Evolutionary conservation across 2,797 vertebrate genomes (phyloP), one percentile per base, ranked within the genome.

Genomic region (Fundulus diaphanus): DNA sequence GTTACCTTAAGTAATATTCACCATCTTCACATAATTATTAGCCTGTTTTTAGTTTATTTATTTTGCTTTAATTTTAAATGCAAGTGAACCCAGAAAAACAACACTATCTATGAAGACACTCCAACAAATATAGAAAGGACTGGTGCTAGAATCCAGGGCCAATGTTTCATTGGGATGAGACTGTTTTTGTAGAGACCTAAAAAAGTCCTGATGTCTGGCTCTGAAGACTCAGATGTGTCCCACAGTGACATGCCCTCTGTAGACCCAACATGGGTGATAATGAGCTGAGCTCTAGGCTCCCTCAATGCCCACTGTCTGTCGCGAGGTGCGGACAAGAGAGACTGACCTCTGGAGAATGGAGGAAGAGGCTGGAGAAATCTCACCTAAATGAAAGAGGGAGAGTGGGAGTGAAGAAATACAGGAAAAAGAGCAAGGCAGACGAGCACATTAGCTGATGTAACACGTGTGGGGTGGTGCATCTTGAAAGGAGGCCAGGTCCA

Each of bases 261-360:
- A 76, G 84, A 82, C 83, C 81, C 85, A 80, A 89, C 71, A 42
- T 92, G 85, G 89, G 90, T 66, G 89, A 93, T 94, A 93, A 94
- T 93, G 91, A 94, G 89, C 88, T 63, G 70, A 87, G 90, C 87
- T 88, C 89, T 59, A 82, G 81, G 76, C 79, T 85, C 85, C 87
- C 89, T 86, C 89, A 85, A 82, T 91, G 85, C 80, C 87, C 80
- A 81, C 77, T 52, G 87, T 93, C 91, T 90, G 88, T 83, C 75
- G 80, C 33, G 40, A 80, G 77, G 74, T 82, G 77, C 72, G 78
- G 78, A 85, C 40, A 37, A 79, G 68, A 85, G 77, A 84, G 73
- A 70, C 70, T 78, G 83, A 90, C 88, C 86, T 85, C 82, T 54
- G 29, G 87, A 80, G 87, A 88, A 79, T 73, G 61, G 59, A 81